Evolutionary conservation across 2,888 invertebrate species (phyloP), one percentile per base, ranked within the genome.

Genomic region (Eupithecia centaureata): DNA sequence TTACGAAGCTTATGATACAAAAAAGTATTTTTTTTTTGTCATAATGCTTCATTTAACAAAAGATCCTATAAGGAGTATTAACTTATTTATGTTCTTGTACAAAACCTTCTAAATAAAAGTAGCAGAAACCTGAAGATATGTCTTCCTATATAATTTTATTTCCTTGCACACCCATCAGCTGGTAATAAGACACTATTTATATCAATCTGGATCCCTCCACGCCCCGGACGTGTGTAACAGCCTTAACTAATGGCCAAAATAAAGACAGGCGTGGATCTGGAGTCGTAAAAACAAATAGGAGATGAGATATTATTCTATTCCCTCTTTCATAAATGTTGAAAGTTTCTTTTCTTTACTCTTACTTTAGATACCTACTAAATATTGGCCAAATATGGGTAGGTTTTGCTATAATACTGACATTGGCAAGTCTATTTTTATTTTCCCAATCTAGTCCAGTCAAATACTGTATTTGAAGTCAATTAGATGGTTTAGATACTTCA

Each of bases 151-250:
- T 71, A 70, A 77, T 78, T 80, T 77, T 78, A 76, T 76, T 82
- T 79, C 77, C 76, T 78, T 82, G 77, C 78, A 77, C 74, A 76
- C 70, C 76, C 76, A 73, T 76, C 78, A 57, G 74, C 77, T 82
- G 47, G 83, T 84, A 85, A 85, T 85, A 83, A 79, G 82, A 79
- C 80, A 86, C 90, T 88, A 91, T 91, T 91, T 89, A 86, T 92
- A 86, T 90, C 90, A 91, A 91, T 92, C 86, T 83, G 80, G 18
- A 74, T 78, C 81, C 78, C 82, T 82, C 79, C 82, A 80, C 85
- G 86, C 85, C 86, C 85, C 85, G 83, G 86, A 83, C 80, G 81
- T 79, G 76, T 73, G 82, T 81, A 86, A 86, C 82, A 84, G 81
- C 85, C 80, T 80, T 76, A 76, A 80, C 78, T 86, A 88, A 87